phyloP scores from a whole-genome alignment of 1,140 invertebrate genomes.

The Zeugodacus cucurbitae region DNA sequence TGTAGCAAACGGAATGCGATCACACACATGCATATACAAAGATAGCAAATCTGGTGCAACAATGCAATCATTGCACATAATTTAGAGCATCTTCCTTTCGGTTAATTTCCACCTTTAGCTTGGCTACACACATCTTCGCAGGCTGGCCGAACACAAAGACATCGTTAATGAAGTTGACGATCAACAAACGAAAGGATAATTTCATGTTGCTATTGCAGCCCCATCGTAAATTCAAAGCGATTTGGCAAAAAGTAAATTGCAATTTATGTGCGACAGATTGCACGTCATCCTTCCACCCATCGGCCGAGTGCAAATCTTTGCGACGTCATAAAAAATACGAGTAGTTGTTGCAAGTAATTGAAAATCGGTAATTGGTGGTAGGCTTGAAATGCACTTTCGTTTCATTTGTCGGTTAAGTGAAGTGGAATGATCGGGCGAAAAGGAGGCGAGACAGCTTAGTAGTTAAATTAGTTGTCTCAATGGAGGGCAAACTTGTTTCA shows the following conservation, averaged over 20 bases:
- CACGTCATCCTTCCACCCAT: not conserved
- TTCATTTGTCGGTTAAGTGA: not conserved
- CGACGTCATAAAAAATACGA: not conserved
- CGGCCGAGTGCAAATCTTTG: not conserved
- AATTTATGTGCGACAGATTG: constrained; percentile 64
- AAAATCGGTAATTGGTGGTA: not conserved
- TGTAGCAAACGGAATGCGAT: not conserved
- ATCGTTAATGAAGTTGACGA: constrained; percentile 23
- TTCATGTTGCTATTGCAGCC: constrained; percentile 47
- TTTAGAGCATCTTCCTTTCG: constrained; percentile 61
- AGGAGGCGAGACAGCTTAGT: not conserved
- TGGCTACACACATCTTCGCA: constrained; percentile 21
- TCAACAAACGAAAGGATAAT: constrained; percentile 25
- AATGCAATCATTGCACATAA: constrained; percentile 63
- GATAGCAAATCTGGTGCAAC: not conserved
- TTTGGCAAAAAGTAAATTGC: constrained; percentile 64
- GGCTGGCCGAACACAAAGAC: not conserved
- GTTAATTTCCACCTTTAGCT: not conserved
- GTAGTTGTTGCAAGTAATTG: not conserved
- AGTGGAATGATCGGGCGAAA: not conserved
- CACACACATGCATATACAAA: constrained; percentile 35
- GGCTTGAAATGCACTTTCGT: not conserved
- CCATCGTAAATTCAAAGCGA: constrained; percentile 62
- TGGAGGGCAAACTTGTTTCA: not conserved
- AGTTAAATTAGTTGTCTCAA: not conserved